phyloP scores from a whole-genome alignment of 1,140 invertebrate genomes.

The Heliconius hewitsoni region DNA sequence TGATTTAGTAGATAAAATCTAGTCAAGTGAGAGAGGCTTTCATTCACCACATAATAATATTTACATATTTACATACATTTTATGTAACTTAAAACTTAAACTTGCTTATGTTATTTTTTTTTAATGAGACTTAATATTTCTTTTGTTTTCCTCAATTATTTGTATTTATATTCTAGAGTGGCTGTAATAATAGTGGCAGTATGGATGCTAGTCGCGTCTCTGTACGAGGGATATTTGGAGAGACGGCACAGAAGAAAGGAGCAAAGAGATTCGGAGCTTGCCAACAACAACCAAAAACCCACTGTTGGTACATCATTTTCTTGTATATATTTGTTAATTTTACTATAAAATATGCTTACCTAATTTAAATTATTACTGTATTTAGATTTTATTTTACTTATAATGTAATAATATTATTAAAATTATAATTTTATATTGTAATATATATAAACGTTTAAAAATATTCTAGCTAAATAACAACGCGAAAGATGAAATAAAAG shows the following conservation, averaged over 20 bases:
- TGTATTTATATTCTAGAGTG: conserved; percentile 57
- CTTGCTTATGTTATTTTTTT: too few species aligned
- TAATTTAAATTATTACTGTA: background rate
- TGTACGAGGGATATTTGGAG: conserved; percentile 81
- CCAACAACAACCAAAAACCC: conserved; percentile 62
- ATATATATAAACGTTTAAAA: background rate
- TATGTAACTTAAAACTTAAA: too few species aligned
- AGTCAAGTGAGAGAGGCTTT: too few species aligned
- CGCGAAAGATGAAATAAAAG: conserved; percentile 38
- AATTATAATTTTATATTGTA: background rate
- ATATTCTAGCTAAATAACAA: conserved; percentile 48
- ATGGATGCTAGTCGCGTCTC: conserved; percentile 82
- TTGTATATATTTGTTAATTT: background rate
- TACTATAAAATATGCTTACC: too few species aligned
- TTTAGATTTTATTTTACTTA: background rate
- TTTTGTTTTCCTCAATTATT: background rate
- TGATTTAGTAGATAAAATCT: too few species aligned
- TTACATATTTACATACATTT: too few species aligned
- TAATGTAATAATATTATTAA: too few species aligned
- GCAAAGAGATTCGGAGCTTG: conserved; percentile 60
- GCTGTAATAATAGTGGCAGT: conserved; percentile 72
- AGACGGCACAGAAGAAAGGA: conserved; percentile 55
- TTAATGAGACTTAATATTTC: too few species aligned
- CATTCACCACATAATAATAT: too few species aligned
- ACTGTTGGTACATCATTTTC: conserved; percentile 61